A percentile compares a stretch with the other conserved stretches of the same genome.
Conservation (phyloP, 2,113 vertebrate genomes). For the mouse (Mus musculus) region GRCm39 chr4:97325001-97325500, state of each 20-base stretch:
- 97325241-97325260: not conserved
- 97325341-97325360: not conserved
- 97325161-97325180: not conserved
- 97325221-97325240: not conserved
- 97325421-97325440: not conserved
- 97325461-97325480: not conserved
- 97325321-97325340: not conserved
- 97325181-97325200: not conserved
- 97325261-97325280: not conserved
- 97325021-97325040: not conserved
- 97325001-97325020: not conserved
- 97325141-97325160: not conserved
- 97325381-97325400: not conserved
- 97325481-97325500: not conserved
- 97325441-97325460: not conserved
- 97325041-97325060: not conserved
- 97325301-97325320: not conserved
- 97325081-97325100: not conserved
- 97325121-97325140: not conserved
- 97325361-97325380: not conserved
- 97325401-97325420: not conserved
- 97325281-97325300: not conserved
- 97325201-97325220: too few species aligned
- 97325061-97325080: not conserved
- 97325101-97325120: not conserved